phyloP scores from a whole-genome alignment of 2,797 vertebrate species.

The Myotis findleyi region DNA sequence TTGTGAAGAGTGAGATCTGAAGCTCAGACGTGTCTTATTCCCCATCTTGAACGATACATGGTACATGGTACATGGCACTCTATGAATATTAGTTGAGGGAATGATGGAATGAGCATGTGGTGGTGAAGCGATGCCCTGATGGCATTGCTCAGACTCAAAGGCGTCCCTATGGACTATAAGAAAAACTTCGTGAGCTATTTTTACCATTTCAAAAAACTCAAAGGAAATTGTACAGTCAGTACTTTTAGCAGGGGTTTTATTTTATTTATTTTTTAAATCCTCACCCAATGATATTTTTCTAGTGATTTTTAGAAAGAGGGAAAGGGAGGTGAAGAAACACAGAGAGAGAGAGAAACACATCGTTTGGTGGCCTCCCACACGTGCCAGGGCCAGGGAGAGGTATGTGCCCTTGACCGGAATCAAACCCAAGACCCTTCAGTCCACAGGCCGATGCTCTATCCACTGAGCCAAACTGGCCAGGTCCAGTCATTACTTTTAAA shows the following conservation, averaged over 20 bases:
- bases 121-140: too few species aligned
- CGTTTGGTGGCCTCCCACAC: too few species aligned
- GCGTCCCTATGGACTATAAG: neutral
- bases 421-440: too few species aligned
- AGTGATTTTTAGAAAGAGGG: too few species aligned
- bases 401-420: too few species aligned
- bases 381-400: too few species aligned
- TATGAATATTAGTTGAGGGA: neutral
- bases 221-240: neutral
- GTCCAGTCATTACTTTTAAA: conserved; percentile 1
- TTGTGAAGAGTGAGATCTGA: neutral
- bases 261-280: too few species aligned
- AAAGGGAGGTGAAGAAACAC: too few species aligned
- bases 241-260: neutral
- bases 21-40: neutral
- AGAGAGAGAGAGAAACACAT: too few species aligned
- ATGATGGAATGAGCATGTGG: neutral
- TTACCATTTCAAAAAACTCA: neutral
- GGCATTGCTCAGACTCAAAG: neutral
- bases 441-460: too few species aligned
- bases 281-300: too few species aligned
- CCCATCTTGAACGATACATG: neutral
- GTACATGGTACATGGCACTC: neutral
- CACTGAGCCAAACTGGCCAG: too few species aligned
- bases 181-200: neutral